phyloP scores from a whole-genome alignment of 2,113 vertebrate species.

The Marcusenius ussheri region DNA sequence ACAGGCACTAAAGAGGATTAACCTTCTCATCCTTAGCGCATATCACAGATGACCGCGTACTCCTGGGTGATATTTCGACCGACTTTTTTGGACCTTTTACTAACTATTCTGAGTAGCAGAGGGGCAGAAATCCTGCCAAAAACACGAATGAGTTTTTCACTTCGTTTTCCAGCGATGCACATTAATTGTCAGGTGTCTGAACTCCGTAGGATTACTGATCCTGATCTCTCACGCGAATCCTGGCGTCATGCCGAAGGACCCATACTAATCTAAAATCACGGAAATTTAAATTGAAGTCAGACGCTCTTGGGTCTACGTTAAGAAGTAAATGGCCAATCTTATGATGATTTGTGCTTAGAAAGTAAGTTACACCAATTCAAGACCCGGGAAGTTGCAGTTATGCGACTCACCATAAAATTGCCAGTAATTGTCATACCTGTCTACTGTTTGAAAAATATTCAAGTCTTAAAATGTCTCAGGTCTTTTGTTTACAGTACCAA shows the following conservation, averaged over 20 bases:
- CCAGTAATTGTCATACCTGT: background rate
- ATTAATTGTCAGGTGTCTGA: background rate
- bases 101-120: background rate
- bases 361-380: background rate
- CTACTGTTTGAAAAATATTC: background rate
- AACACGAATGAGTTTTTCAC: background rate
- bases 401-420: background rate
- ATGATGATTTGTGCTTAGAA: background rate
- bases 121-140: background rate
- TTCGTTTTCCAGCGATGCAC: background rate
- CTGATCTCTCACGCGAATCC: background rate
- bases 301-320: background rate
- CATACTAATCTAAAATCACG: background rate
- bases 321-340: background rate
- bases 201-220: background rate
- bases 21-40: slow-evolving; percentile 3
- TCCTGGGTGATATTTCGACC: background rate
- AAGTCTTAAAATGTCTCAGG: background rate
- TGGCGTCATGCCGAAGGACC: background rate
- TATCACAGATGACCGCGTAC: background rate
- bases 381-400: background rate
- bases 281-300: background rate
- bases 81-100: background rate
- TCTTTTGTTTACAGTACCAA: too few relatives aligned
- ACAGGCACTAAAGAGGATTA: slow-evolving; percentile 54